These are phyloP conservation scores for Ctenochaetus hawaiiensis DNA, from an alignment of 2,797 vertebrate species.

Conservation along the genomic window DNA sequence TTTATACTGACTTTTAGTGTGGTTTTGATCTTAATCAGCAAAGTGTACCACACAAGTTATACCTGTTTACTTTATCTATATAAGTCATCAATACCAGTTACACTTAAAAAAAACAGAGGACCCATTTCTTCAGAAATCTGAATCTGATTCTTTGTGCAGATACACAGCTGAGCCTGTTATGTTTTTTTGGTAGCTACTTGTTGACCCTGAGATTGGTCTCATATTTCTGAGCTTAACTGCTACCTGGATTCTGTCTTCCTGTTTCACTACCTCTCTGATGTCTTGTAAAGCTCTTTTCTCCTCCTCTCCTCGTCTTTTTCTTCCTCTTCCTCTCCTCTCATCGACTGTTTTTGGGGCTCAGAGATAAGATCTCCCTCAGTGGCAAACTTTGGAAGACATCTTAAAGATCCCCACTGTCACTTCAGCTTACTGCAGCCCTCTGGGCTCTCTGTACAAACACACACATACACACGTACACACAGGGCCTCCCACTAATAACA, in stretches of 20 bases:
- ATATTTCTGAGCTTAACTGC: conserved; percentile 4
- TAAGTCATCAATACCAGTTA: not conserved
- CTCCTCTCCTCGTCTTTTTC: not conserved
- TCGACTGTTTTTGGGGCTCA: conserved; percentile 25
- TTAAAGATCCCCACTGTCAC: conserved; percentile 78
- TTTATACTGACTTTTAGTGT: not conserved
- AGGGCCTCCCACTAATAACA: conserved; percentile 69
- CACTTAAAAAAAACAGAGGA: not conserved
- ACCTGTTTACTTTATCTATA: not conserved
- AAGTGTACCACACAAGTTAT: not conserved
- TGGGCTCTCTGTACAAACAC: conserved; percentile 56
- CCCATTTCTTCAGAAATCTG: not conserved
- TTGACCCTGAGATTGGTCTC: not conserved
- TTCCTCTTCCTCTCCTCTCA: not conserved
- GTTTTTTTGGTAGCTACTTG: not conserved
- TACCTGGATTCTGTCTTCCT: not conserved
- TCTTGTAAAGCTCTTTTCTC: not conserved
- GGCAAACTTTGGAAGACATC: conserved; percentile 74
- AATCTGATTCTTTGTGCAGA: not conserved
- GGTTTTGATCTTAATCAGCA: not conserved
- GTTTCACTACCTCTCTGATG: not conserved
- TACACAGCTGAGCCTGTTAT: not conserved
- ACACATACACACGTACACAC: conserved; percentile 39
- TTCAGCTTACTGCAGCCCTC: conserved; percentile 74
- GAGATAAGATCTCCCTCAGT: conserved; percentile 69